A percentile compares a stretch with the other conserved stretches of the same genome.
These are phyloP conservation scores for Cerastoderma edule DNA, from an alignment of 2,888 invertebrate genomes.

Conservation along the genomic window DNA sequence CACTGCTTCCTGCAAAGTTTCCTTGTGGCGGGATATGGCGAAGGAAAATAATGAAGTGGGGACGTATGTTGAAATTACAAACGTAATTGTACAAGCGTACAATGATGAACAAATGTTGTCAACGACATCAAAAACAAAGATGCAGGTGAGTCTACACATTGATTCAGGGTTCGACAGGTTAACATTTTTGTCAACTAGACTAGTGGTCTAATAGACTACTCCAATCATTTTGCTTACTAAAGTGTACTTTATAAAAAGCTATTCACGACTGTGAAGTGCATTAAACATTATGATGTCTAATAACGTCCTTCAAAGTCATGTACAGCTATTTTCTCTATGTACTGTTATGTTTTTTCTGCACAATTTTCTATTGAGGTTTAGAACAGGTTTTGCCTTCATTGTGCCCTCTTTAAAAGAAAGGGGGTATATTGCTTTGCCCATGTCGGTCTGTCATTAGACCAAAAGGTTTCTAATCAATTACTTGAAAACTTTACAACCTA, in stretches of 20 bases:
- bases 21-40: constrained; percentile 18
- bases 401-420: too few species aligned
- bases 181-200: too few species aligned
- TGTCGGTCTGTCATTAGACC: too few species aligned
- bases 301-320: too few species aligned
- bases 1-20: constrained; percentile 11
- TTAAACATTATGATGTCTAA: not conserved
- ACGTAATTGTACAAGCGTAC: constrained; percentile 10
- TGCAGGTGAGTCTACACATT: not conserved
- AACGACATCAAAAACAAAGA: constrained; percentile 8
- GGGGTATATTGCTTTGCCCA: too few species aligned
- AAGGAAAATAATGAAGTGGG: constrained; percentile 18
- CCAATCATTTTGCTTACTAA: not conserved
- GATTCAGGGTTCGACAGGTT: not conserved
- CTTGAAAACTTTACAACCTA: too few species aligned
- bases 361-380: too few species aligned
- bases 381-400: too few species aligned
- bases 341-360: too few species aligned
- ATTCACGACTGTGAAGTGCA: not conserved
- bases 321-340: too few species aligned
- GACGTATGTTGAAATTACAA: not conserved
- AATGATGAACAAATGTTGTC: constrained; percentile 28
- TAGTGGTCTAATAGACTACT: not conserved
- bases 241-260: not conserved
- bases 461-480: too few species aligned